Evolutionary conservation across 2,888 invertebrate genomes (phyloP), one percentile per base, ranked within the genome.

Genomic region (Archips xylosteana): DNA sequence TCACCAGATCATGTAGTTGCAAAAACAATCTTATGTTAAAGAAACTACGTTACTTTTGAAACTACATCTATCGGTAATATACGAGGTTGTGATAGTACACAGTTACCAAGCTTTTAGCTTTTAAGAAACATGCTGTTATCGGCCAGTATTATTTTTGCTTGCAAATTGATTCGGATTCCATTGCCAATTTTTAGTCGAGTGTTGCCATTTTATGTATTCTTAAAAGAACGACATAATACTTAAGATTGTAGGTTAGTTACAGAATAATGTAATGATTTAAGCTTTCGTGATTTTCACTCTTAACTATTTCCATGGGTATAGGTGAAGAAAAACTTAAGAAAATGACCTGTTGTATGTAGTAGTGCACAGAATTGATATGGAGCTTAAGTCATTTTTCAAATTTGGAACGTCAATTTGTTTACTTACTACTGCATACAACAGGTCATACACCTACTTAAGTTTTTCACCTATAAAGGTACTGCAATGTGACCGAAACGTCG

Each of bases 71-170:
- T 10, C 3, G 10, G 57, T 57, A 4, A 32, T 23, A 57, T 57
- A 12, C 32, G 57, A 32, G 57, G 32, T 57, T 57, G 23, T 2
- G 57, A 12, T 3, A 32, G 23, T 57, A 57, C 32, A 32, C 10
- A 57, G 4, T 2, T 32, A 32, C 1, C 1, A 32, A 57, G 42
- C 62, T 36, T 34, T 61, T 51, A 62, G 64, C 62, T 67, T 73
- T 73, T 68, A 73, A 63, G 49, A 68, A 73, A 57, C 49, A 68
- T 68, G 62, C 2, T 63, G 62, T 49, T 60, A 34, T 39, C 60
- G 10, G n/a, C 39, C 23, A 45, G 34, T n/a, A 13, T 64, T 47
- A 3, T 64, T 34, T 1, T 34, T 6, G 47, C 47, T 3, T 64
- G 32, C n/a, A 49, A 64, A 64, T 49, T 3, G 64, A 64, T 47